Conservation (phyloP, 23 tunicate species). For the Ascidia mentula region DNA sequence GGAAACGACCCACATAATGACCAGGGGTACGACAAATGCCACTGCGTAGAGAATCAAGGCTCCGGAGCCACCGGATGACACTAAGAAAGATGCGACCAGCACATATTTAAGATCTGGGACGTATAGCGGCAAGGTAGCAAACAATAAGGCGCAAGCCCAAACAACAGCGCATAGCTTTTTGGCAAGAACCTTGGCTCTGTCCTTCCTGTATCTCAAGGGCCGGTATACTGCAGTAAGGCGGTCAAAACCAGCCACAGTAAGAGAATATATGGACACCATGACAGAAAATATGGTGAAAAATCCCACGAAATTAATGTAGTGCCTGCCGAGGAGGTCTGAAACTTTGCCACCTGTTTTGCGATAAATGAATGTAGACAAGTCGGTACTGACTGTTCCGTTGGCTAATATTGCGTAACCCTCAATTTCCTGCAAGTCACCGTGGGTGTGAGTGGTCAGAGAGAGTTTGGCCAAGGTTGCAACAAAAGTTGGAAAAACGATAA, state of each 20-base stretch:
- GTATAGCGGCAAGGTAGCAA: conserved; percentile 52
- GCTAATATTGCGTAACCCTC: conserved; percentile 8
- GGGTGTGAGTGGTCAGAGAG: conserved; percentile 16
- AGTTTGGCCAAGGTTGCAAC: conserved; percentile 19
- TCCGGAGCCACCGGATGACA: conserved; percentile 20
- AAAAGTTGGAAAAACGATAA: conserved; percentile 65
- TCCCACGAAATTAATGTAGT: conserved; percentile 44
- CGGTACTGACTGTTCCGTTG: conserved; percentile 17
- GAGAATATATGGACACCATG: conserved; percentile 63
- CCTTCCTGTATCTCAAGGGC: conserved; percentile 60
- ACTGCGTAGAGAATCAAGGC: conserved; percentile 42
- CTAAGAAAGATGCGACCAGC: conserved; percentile 37
- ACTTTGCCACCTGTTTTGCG: conserved; percentile 29
- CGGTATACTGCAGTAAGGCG: conserved; percentile 57
- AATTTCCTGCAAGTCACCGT: neutral
- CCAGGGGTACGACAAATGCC: conserved; percentile 45
- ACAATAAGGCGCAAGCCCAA: conserved; percentile 48
- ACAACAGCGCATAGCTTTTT: conserved; percentile 26
- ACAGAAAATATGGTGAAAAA: conserved; percentile 63
- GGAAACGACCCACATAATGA: conserved; percentile 64
- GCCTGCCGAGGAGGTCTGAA: conserved; percentile 4
- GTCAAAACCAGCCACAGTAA: conserved; percentile 74
- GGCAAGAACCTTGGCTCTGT: conserved; percentile 57
- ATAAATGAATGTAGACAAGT: neutral
- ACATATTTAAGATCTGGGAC: conserved; percentile 38